Base-by-base conservation (phyloP, 2,113 vertebrate species). In the Cyanoderma ruficeps region DNA sequence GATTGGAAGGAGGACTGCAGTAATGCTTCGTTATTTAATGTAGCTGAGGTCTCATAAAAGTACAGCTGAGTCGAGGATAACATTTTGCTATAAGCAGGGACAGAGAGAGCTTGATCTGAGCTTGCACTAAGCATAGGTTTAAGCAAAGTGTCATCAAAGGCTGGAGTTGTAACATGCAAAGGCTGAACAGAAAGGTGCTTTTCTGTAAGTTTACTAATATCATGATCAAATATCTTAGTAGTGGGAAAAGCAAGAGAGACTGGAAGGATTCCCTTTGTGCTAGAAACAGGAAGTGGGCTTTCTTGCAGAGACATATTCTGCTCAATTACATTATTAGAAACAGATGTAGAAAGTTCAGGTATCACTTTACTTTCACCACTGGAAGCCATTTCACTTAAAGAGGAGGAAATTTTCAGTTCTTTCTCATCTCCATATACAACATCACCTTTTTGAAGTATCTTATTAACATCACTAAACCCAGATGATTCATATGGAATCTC, bases 181-280 rank as follows among this genome's bases (percentile, higher is more conserved):
- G 97, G 82, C 69, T 96, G 97, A 97, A 97, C 35, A 6, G 94
- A 95, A 94, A 98, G 88, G 70, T 91, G 87, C 81, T 93, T 97
- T 98, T 98, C 98, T 97, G 96, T 86, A 95, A 93, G 65, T 95
- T 96, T 97, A 96, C 97, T 98, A 97, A 97, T 79, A 88, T 90
- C 96, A 68, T 63, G 86, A 87, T 95, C 97, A 96, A 97, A 93
- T 96, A 83, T 86, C 93, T 98, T 96, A 97, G 97, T 89, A 96
- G 88, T 53, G 46, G 96, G 69, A 93, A 97, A 97, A 96, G 93
- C 94, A 95, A 97, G 59, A 95, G 96, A 97, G 89, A 96, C 96
- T 97, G 97, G 95, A 91, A 94, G 93, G 77, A 94, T 60, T 93
- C 97, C 95, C 94, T 98, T 96, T 96, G 92, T 96, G 92, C 97